Evolutionary conservation across 2,888 invertebrate genomes (phyloP).

Genomic region (Homarus gammarus): DNA sequence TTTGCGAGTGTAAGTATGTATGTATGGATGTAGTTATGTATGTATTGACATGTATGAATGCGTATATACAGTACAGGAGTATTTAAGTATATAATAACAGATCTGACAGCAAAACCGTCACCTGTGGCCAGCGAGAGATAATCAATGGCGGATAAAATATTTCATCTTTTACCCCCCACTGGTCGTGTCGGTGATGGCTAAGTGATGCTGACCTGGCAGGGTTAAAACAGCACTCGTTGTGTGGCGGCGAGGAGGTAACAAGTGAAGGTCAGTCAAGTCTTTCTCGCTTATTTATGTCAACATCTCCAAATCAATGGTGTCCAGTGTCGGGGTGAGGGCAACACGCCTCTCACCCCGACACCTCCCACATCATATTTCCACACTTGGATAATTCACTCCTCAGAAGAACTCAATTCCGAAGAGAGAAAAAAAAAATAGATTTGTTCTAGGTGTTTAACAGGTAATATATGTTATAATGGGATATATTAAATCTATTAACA

Average conservation of each 20-base stretch:
- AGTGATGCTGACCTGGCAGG: background rate
- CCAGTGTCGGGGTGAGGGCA: background rate
- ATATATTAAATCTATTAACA: too few relatives aligned
- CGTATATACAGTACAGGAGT: too few relatives aligned
- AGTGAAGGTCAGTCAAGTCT: conserved; percentile 6
- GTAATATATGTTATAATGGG: too few relatives aligned
- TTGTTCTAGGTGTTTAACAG: too few relatives aligned
- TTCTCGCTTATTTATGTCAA: conserved; percentile 1
- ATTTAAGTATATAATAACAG: too few relatives aligned
- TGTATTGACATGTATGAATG: too few relatives aligned
- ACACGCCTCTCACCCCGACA: background rate
- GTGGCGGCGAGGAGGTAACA: background rate
- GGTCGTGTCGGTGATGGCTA: background rate
- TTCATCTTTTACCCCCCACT: background rate
- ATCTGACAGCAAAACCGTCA: too few relatives aligned
- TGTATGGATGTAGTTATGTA: too few relatives aligned
- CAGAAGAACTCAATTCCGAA: background rate
- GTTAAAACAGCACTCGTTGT: conserved; percentile 15
- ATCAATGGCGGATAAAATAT: background rate
- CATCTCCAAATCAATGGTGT: conserved; percentile 1
- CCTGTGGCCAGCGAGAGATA: background rate
- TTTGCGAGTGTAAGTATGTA: too few relatives aligned
- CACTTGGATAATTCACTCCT: conserved; percentile 16
- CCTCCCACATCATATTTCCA: background rate
- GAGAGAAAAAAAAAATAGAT: background rate